Percentiles rank a stretch among this genome's conserved stretches.
These are phyloP conservation scores for Mactromeris polynyma DNA, from an alignment of 2,888 invertebrate species.

Conservation along the genomic window DNA sequence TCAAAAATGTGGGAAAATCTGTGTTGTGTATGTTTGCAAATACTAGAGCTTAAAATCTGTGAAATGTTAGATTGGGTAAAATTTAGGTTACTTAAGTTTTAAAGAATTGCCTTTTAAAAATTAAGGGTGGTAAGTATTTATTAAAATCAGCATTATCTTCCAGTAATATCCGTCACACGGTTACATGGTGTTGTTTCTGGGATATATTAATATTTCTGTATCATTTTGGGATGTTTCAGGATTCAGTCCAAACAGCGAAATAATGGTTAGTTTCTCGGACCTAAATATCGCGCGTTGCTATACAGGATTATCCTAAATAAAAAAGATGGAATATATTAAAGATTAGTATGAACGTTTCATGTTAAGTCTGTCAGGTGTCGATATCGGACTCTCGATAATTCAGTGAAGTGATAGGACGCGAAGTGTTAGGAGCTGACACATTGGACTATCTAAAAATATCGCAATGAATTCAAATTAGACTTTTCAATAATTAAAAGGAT, in stretches of 20 bases:
- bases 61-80: not conserved
- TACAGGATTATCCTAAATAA: conserved; percentile 21
- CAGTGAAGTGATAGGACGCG: conserved; percentile 7
- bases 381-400: not conserved
- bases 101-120: not conserved
- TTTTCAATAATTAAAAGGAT: conserved; percentile 15
- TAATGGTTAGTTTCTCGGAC: conserved; percentile 31
- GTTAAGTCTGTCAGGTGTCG: conserved; percentile 14
- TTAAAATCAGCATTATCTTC: not conserved
- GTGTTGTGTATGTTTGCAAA: conserved; percentile 32
- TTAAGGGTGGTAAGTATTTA: not conserved
- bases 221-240: conserved; percentile 60
- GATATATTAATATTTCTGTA: conserved; percentile 25
- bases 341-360: conserved; percentile 22
- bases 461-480: not conserved
- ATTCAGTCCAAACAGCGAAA: conserved; percentile 41
- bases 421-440: conserved; percentile 1
- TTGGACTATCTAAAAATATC: not conserved
- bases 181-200: not conserved
- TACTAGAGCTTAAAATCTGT: not conserved
- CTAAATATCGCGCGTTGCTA: conserved; percentile 28
- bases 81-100: not conserved
- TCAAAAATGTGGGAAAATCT: conserved; percentile 32
- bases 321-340: conserved; percentile 15
- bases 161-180: not conserved